A percentile compares a stretch with the other conserved stretches of the same genome.
Evolutionary conservation across 2,113 vertebrate species (phyloP).

Genomic region (Erinaceus europaeus): DNA sequence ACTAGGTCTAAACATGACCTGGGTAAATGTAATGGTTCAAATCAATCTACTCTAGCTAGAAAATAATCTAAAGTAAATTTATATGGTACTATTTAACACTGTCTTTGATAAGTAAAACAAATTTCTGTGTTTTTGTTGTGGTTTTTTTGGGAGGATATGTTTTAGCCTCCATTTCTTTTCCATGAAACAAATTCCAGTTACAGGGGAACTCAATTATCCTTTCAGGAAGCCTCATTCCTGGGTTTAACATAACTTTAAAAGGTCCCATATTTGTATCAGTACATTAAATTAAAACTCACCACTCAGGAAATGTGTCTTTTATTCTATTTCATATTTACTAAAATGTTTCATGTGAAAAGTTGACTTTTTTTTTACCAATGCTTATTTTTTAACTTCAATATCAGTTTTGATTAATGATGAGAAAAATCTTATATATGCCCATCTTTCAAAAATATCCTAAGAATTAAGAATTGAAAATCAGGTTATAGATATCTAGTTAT

Average conservation of each 20-base stretch:
- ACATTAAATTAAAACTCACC: not conserved
- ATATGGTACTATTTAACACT: not conserved
- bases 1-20: not conserved
- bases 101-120: not conserved
- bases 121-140: no score
- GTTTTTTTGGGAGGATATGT: not conserved
- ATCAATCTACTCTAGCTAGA: not conserved
- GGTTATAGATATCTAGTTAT: not conserved
- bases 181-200: not conserved
- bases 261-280: constrained; percentile 16
- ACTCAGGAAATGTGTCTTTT: not conserved
- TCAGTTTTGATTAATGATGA: not conserved
- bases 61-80: not conserved
- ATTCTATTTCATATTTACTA: constrained; percentile 2
- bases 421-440: not conserved
- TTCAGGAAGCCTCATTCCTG: not conserved
- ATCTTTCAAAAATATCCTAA: not conserved
- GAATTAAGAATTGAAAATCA: not conserved
- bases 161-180: not conserved
- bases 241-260: not conserved
- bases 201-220: not conserved
- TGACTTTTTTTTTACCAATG: not conserved
- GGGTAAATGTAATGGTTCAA: not conserved
- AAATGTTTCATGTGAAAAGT: not conserved
- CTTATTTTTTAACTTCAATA: not conserved